These are phyloP conservation scores for Drosophila pullipes DNA, from an alignment of 2,888 invertebrate species.

Conservation along the genomic window DNA sequence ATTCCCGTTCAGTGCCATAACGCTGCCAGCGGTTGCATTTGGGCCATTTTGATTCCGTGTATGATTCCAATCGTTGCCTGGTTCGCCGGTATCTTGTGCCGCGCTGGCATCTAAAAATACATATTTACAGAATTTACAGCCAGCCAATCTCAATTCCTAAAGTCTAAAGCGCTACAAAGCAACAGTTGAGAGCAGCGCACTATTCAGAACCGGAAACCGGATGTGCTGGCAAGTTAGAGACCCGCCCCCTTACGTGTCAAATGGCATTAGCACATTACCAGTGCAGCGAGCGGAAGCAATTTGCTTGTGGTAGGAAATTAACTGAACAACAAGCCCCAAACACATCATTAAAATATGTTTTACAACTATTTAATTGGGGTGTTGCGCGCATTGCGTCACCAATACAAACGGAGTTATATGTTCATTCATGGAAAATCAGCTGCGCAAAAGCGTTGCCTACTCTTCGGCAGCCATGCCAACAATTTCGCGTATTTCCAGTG, in stretches of 20 bases:
- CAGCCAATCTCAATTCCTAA: background rate
- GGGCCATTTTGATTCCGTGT: slow-evolving; percentile 78
- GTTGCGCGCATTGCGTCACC: slow-evolving; percentile 59
- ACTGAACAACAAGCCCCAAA: slow-evolving; percentile 13
- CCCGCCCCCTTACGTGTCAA: slow-evolving; percentile 60
- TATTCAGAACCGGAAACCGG: slow-evolving; percentile 62
- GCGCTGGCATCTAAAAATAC: slow-evolving; percentile 86
- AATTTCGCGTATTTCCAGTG: slow-evolving; percentile 60
- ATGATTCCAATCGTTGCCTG: slow-evolving; percentile 85
- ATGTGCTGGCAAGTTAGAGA: slow-evolving; percentile 65
- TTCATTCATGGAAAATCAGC: slow-evolving; percentile 68
- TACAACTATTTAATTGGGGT: slow-evolving; percentile 73
- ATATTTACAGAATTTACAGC: background rate
- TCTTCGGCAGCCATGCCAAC: slow-evolving; percentile 4
- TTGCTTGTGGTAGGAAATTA: slow-evolving; percentile 63
- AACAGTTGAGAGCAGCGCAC: slow-evolving; percentile 60
- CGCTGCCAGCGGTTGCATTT: slow-evolving; percentile 64
- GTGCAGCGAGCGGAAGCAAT: slow-evolving; percentile 56
- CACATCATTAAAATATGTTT: slow-evolving; percentile 71
- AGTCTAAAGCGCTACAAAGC: slow-evolving; percentile 23
- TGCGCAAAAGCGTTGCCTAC: slow-evolving; percentile 35
- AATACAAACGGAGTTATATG: background rate
- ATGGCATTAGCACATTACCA: slow-evolving; percentile 48
- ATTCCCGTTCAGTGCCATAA: slow-evolving; percentile 57
- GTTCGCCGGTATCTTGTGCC: slow-evolving; percentile 91